Evolutionary conservation across 2,113 vertebrate species (phyloP).

Genomic region (Dolichotis patagonum): DNA sequence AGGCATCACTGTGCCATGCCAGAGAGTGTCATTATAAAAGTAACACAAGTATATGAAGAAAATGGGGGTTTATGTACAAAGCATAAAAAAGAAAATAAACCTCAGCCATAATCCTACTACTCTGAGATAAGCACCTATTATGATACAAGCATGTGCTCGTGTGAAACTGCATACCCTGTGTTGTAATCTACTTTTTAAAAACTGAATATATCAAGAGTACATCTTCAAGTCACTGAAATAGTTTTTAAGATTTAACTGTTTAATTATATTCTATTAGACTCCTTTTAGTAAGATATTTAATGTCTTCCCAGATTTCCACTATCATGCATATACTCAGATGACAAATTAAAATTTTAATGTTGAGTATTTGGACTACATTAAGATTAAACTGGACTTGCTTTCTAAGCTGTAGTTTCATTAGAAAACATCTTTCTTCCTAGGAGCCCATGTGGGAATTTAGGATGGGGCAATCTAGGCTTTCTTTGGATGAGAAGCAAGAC

Average conservation of each 20-base stretch:
- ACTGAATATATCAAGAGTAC: neutral
- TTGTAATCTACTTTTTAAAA: neutral
- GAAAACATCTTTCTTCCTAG: slow-evolving; percentile 5
- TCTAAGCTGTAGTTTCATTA: neutral
- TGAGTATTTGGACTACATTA: neutral
- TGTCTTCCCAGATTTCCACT: neutral
- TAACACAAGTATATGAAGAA: neutral
- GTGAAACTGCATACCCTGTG: neutral
- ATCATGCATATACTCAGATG: neutral
- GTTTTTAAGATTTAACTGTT: neutral
- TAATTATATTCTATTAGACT: neutral
- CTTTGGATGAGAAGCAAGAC: neutral
- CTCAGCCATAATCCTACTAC: neutral
- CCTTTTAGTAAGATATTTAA: neutral
- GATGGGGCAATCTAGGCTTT: neutral
- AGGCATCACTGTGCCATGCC: neutral
- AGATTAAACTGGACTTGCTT: neutral
- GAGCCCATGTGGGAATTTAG: neutral
- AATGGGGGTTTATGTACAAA: neutral
- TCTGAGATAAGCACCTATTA: neutral
- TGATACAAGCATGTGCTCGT: neutral
- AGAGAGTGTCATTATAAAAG: neutral
- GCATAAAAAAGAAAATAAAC: slow-evolving; percentile 7
- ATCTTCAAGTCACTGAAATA: neutral
- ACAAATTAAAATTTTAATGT: neutral